These are phyloP conservation scores for Pachycephus smyrnensis DNA, from an alignment of 2,888 invertebrate genomes.

Conservation along the genomic window DNA sequence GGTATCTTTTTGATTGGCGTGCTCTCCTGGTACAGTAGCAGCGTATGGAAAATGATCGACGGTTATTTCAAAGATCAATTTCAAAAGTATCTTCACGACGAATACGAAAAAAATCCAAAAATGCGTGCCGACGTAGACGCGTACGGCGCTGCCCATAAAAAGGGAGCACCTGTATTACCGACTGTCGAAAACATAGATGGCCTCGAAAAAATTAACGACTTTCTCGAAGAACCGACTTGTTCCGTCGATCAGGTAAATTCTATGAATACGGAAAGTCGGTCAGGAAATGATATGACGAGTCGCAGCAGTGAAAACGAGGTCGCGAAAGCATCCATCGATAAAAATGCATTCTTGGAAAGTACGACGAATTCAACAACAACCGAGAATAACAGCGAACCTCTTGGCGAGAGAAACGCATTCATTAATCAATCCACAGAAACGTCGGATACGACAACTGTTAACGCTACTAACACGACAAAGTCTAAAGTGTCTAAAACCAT, in stretches of 20 bases:
- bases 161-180: conserved; percentile 5
- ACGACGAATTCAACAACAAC: background rate
- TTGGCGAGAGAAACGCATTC: background rate
- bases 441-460: background rate
- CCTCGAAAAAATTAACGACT: background rate
- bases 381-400: background rate
- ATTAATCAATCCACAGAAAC: background rate
- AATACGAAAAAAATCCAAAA: conserved; percentile 60
- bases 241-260: background rate
- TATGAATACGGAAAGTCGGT: background rate
- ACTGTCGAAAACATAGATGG: background rate
- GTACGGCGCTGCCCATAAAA: conserved; percentile 29
- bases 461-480: conserved; percentile 3
- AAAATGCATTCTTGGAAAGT: conserved; percentile 11
- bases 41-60: conserved; percentile 79
- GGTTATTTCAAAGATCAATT: conserved; percentile 81
- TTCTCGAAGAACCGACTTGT: conserved; percentile 3
- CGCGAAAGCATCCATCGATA: conserved; percentile 16
- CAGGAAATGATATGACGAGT: conserved; percentile 14
- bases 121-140: conserved; percentile 50
- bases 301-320: conserved; percentile 39
- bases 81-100: conserved; percentile 71
- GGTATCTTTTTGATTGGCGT: conserved; percentile 75
- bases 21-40: conserved; percentile 79
- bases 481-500: background rate